Evolutionary conservation across 2,797 vertebrate species (phyloP).

Genomic region (Labroides dimidiatus): DNA sequence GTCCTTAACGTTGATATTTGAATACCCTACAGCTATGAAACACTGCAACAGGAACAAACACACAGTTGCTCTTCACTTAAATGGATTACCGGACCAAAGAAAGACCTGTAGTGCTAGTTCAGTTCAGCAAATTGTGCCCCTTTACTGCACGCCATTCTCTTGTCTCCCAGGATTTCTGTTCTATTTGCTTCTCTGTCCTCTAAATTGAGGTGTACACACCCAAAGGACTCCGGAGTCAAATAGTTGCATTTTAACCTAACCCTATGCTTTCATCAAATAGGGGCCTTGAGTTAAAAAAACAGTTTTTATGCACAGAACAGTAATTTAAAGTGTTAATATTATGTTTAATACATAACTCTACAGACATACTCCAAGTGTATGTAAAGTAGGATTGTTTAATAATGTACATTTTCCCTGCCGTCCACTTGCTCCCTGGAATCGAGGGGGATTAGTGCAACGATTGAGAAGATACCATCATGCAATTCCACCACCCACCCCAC

Average conservation of each 20-base stretch:
- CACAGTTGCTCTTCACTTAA: constrained; percentile 8
- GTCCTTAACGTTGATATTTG: too few relatives aligned
- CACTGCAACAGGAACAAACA: not conserved
- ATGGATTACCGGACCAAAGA: constrained; percentile 18
- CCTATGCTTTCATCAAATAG: constrained; percentile 4
- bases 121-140: too few relatives aligned
- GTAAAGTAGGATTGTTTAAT: constrained; percentile 8
- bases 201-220: too few relatives aligned
- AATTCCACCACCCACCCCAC: constrained; percentile 30
- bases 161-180: too few relatives aligned
- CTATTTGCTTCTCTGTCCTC: too few relatives aligned
- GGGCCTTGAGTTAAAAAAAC: not conserved
- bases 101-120: not conserved
- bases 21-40: not conserved
- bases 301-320: constrained; percentile 6
- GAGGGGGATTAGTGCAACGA: constrained; percentile 50
- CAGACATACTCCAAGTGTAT: constrained; percentile 1
- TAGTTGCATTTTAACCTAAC: constrained; percentile 32
- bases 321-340: constrained; percentile 14
- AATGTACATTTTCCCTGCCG: constrained; percentile 19
- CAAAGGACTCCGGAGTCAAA: not conserved
- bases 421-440: constrained; percentile 40
- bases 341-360: constrained; percentile 10
- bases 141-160: too few relatives aligned
- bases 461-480: constrained; percentile 58